These are phyloP conservation scores for Cossypha niveicapilla DNA, from an alignment of 2,797 vertebrate genomes.

Conservation along the genomic window DNA sequence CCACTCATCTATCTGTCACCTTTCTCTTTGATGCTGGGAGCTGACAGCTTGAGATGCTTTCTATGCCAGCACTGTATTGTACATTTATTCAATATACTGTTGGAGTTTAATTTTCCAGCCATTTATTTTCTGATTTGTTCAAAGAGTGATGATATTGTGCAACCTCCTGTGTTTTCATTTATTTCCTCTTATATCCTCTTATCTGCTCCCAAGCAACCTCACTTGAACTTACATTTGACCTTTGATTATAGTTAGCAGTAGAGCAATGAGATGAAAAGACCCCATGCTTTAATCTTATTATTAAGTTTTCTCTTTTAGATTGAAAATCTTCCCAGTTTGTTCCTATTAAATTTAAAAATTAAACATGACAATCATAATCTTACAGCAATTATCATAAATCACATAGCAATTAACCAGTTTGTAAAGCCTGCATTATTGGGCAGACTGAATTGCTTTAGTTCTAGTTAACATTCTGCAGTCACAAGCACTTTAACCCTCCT, in stretches of 20 bases:
- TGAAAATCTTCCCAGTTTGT: background rate
- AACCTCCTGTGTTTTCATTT: background rate
- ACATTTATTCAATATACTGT: background rate
- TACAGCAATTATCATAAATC: background rate
- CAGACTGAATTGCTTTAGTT: background rate
- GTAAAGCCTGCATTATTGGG: background rate
- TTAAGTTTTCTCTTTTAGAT: background rate
- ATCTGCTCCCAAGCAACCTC: background rate
- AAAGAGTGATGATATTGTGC: background rate
- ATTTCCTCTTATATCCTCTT: background rate
- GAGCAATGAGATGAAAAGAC: background rate
- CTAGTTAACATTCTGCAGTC: background rate
- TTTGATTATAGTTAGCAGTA: background rate
- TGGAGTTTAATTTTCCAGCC: slow-evolving; percentile 10
- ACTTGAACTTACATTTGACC: background rate
- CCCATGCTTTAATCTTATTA: background rate
- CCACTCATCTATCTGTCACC: background rate
- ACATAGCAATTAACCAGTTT: background rate
- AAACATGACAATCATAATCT: background rate
- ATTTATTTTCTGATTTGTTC: background rate
- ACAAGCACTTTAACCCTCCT: background rate
- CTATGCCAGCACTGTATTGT: background rate
- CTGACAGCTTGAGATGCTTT: background rate
- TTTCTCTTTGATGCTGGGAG: background rate
- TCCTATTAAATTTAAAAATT: background rate